phyloP scores from a whole-genome alignment of 2,888 invertebrate species.

The Caenorhabditis sinica region DNA sequence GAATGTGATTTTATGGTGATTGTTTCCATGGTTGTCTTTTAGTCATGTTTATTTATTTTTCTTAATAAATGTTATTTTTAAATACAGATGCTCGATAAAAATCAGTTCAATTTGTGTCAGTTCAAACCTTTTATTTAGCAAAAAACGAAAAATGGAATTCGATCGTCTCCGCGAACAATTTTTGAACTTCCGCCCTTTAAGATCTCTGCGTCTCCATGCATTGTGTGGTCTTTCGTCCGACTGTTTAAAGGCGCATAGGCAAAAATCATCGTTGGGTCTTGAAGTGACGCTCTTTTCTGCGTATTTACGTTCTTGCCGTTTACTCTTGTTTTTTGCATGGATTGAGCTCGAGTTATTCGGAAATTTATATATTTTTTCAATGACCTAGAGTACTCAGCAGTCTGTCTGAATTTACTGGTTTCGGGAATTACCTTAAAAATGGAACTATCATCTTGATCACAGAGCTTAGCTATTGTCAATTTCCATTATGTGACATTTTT shows the following conservation, averaged over 20 bases:
- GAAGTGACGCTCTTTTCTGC: slow-evolving; percentile 22
- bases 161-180: too few species aligned
- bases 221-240: neutral
- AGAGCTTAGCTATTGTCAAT: too few species aligned
- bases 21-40: slow-evolving; percentile 46
- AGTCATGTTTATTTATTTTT: neutral
- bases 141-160: too few species aligned
- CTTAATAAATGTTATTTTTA: slow-evolving; percentile 11
- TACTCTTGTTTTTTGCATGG: slow-evolving; percentile 10
- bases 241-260: slow-evolving; percentile 55
- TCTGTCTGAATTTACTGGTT: too few species aligned
- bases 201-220: slow-evolving; percentile 23
- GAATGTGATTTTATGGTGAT: slow-evolving; percentile 52
- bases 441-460: too few species aligned
- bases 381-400: too few species aligned
- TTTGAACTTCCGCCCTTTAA: neutral
- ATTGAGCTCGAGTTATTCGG: neutral
- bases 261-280: slow-evolving; percentile 17
- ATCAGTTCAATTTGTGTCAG: too few species aligned
- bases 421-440: too few species aligned
- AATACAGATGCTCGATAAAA: neutral
- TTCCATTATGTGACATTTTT: too few species aligned
- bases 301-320: slow-evolving; percentile 38
- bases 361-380: too few species aligned
- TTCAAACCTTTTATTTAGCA: too few species aligned